Conservation (phyloP, 2,113 vertebrate genomes). For the Solea senegalensis region DNA sequence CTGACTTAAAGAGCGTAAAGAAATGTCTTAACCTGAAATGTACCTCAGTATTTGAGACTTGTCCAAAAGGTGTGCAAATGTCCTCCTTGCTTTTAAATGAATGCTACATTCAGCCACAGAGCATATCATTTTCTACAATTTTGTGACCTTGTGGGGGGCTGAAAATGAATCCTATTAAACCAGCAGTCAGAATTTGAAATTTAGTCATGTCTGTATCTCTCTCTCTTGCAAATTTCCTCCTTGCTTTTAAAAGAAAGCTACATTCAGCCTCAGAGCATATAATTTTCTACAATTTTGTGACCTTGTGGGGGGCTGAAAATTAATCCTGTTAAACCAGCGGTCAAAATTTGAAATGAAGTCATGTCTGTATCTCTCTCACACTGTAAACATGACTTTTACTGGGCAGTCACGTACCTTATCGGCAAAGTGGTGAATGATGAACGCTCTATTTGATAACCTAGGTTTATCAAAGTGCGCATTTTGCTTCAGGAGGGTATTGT, state of each 20-base stretch:
- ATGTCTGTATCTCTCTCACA: not conserved
- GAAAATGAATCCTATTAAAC: not conserved
- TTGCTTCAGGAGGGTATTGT: constrained; percentile 93
- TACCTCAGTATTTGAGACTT: no score
- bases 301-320: not conserved
- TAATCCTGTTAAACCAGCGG: not conserved
- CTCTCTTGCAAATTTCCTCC: no score
- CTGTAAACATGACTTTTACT: constrained; percentile 60
- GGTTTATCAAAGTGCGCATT: constrained; percentile 93
- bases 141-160: not conserved
- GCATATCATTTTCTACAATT: no score
- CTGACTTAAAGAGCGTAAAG: no score
- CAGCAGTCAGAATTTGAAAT: not conserved
- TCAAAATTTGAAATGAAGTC: not conserved
- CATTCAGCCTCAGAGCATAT: no score
- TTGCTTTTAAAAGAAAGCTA: no score
- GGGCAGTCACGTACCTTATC: constrained; percentile 83
- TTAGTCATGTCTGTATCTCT: not conserved
- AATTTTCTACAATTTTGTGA: not conserved
- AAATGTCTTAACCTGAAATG: no score
- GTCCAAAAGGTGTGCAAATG: no score
- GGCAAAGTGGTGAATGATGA: constrained; percentile 97
- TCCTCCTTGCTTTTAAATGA: no score
- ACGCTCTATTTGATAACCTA: constrained; percentile 93
- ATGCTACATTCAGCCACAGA: no score